Conservation (phyloP, 2,113 vertebrate species). For the Hippocampus barbouri region DNA sequence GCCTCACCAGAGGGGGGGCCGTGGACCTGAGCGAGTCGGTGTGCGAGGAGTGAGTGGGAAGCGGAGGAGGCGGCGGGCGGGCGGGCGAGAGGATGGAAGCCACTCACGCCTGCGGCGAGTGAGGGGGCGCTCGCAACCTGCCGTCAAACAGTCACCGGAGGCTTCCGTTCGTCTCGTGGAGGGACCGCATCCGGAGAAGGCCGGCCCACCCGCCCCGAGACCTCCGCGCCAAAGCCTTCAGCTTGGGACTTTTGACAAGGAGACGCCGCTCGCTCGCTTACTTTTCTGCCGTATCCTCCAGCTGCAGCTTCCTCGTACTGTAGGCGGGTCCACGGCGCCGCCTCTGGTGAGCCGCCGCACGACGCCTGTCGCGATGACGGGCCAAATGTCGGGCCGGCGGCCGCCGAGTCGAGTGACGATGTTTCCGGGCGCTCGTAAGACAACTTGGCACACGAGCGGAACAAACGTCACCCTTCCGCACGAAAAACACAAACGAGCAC, state of each 20-base stretch:
- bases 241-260: neutral
- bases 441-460: no score
- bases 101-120: neutral
- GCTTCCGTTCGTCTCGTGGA: conserved; percentile 29
- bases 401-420: neutral
- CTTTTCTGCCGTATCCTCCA: neutral
- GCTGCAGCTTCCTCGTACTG: neutral
- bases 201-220: conserved; percentile 35
- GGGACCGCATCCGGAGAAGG: conserved; percentile 40
- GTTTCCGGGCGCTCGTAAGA: no score
- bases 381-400: neutral
- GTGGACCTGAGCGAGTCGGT: conserved; percentile 79
- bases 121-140: conserved; percentile 16
- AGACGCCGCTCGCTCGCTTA: neutral
- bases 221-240: conserved; percentile 64
- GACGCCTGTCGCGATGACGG: neutral
- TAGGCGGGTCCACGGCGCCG: neutral
- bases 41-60: conserved; percentile 73
- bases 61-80: conserved; percentile 11
- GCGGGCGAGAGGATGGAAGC: conserved; percentile 8
- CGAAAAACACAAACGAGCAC: no score
- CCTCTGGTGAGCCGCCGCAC: neutral
- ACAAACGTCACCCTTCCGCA: no score
- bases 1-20: conserved; percentile 77
- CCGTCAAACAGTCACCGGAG: conserved; percentile 11